Base-by-base conservation (phyloP, 1,140 invertebrate species). In the Dryas iulia region DNA sequence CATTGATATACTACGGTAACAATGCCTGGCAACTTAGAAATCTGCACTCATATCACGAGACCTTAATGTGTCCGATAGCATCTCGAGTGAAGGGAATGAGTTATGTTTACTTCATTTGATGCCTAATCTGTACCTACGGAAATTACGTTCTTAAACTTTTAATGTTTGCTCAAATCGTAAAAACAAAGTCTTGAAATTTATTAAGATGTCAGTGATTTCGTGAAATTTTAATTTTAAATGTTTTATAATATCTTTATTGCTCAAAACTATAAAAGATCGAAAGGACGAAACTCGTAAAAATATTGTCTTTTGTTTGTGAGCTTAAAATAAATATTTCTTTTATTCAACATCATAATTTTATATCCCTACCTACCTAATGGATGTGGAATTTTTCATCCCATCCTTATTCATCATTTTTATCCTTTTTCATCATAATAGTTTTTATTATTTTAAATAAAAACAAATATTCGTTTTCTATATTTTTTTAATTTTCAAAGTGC, bases 51-150 rank as follows among this genome's bases (percentile, higher is more conserved):
- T 72, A 76, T 76, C 74, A 69, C 57, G 67, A 60, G 52, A 54
- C 61, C 60, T 76, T 76, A 72, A 76, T 72, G 73, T 76, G 64
- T 54, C 61, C 63, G 73, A 76, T 76, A 67, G 47, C 59, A 76
- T 76, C 73, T 76, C 39, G 61, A 65, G 58, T 66, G 69, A 66
- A 71, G 69, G 69, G 62, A 71, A 61, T 71, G 69, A 71, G 12
- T 71, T 47, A 71, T 71, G 62, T 61, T 60, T 66, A 65, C 68
- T 26, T 25, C 59, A 52, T 54, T 58, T 60, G 69, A 66, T 71
- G 69, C 24, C 58, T 63, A 70, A 70, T 59, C 54, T 63, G 58
- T 58, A 53, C 57, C 26, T 60, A 62, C 58, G 69, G 56, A 53
- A 62, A 54, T 39, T 59, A 60, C 57, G 31, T 58, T 63, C 53